Evolutionary conservation across 23 tunicate genomes (phyloP).

Genomic region (Aplidium turbinatum): DNA sequence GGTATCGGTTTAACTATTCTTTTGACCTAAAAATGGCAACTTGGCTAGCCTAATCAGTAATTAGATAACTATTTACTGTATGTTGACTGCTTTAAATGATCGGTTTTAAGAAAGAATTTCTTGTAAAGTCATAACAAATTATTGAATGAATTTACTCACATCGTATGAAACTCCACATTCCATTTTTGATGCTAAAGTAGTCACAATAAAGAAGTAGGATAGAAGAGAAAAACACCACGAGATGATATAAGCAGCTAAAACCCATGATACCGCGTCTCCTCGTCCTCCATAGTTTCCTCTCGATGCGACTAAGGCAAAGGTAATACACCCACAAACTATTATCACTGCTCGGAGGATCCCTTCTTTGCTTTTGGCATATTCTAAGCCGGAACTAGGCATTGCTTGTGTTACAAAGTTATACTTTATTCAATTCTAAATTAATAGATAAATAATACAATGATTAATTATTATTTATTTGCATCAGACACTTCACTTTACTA

Average conservation of each 20-base stretch:
- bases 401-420: too few species aligned
- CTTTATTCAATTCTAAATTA: too few species aligned
- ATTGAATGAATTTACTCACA: conserved; percentile 44
- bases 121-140: too few species aligned
- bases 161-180: conserved; percentile 73
- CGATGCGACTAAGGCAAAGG: conserved; percentile 68
- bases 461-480: too few species aligned
- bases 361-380: conserved; percentile 64
- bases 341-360: conserved; percentile 61
- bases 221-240: conserved; percentile 53
- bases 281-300: conserved; percentile 35
- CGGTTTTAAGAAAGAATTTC: too few species aligned
- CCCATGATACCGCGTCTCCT: conserved; percentile 58
- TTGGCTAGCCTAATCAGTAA: too few species aligned
- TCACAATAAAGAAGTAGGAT: conserved; percentile 63
- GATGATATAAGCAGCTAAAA: conserved; percentile 71
- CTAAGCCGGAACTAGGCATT: conserved; percentile 49
- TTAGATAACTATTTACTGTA: too few species aligned
- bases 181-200: conserved; percentile 59
- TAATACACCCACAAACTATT: conserved; percentile 48
- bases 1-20: too few species aligned
- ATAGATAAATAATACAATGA: too few species aligned
- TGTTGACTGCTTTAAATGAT: too few species aligned
- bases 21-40: too few species aligned
- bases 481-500: too few species aligned